phyloP scores from a whole-genome alignment of 92 coral and sea anemone genomes.

The Plumapathes pennacea region DNA sequence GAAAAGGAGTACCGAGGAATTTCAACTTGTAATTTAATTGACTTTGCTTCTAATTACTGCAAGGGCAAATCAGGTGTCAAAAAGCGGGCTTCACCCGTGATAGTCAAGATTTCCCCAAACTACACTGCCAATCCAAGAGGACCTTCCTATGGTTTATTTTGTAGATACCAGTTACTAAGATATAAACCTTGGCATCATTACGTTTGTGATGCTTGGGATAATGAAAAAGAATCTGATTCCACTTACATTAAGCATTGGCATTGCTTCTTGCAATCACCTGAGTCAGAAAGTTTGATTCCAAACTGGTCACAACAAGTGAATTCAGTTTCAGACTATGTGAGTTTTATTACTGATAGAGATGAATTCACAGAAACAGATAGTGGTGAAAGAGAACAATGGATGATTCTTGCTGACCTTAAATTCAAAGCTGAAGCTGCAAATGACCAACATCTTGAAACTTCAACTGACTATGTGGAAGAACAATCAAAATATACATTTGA shows the following conservation, averaged over 20 bases:
- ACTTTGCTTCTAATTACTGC: constrained; percentile 42
- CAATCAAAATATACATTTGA: constrained; percentile 5
- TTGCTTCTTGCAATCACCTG: constrained; percentile 13
- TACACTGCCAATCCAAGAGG: constrained; percentile 32
- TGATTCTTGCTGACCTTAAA: constrained; percentile 44
- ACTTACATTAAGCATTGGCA: constrained; percentile 28
- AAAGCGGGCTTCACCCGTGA: constrained; percentile 25
- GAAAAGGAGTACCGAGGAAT: constrained; percentile 34
- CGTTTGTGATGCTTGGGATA: constrained; percentile 34
- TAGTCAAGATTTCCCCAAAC: constrained; percentile 31
- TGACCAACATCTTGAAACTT: background rate
- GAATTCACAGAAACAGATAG: constrained; percentile 8
- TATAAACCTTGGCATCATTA: constrained; percentile 42
- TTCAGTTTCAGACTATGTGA: constrained; percentile 17
- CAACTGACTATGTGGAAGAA: constrained; percentile 10
- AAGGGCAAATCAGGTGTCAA: constrained; percentile 15
- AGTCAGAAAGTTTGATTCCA: constrained; percentile 12
- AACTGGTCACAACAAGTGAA: constrained; percentile 39
- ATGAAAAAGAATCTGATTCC: constrained; percentile 29
- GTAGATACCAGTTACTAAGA: constrained; percentile 47
- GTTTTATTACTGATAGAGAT: background rate
- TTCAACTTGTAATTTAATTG: constrained; percentile 24
- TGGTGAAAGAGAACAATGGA: constrained; percentile 47
- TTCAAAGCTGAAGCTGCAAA: background rate
- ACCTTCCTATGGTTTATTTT: constrained; percentile 34